A percentile compares a stretch with the other conserved stretches of the same genome.
Evolutionary conservation across 2,113 vertebrate species (phyloP).

Genomic region (Ariopsis seemanni): DNA sequence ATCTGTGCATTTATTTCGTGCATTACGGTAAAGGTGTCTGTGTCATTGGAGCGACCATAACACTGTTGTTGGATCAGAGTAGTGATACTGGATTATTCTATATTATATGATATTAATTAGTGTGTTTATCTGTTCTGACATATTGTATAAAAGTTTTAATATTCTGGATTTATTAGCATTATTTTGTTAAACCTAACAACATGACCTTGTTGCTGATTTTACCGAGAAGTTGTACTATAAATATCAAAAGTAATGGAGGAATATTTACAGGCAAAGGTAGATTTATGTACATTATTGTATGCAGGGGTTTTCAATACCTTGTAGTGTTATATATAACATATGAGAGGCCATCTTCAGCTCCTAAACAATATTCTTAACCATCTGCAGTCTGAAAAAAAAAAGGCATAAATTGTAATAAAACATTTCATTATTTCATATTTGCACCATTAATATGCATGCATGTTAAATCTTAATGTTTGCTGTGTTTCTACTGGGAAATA

Average conservation of each 20-base stretch:
- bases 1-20: not conserved
- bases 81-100: not conserved
- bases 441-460: not conserved
- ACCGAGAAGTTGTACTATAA: slow-evolving; percentile 4
- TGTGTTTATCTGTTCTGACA: not conserved
- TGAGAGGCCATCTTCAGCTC: not conserved
- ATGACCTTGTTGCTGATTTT: slow-evolving; percentile 20
- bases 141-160: not conserved
- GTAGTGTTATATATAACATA: not conserved
- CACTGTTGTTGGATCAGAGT: not conserved
- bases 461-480: not conserved
- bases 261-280: slow-evolving; percentile 22
- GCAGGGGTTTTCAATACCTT: not conserved
- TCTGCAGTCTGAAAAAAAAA: not conserved
- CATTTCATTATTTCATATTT: not conserved
- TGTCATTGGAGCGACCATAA: not conserved
- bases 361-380: not conserved
- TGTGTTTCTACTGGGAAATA: not conserved
- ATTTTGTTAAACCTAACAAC: not conserved
- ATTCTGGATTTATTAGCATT: not conserved
- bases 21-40: not conserved
- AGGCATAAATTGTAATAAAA: not conserved
- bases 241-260: slow-evolving; percentile 21
- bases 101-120: not conserved
- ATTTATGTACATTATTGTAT: not conserved